These are phyloP conservation scores for Zaprionus camerounensis DNA, from an alignment of 1,140 invertebrate species.

Conservation along the genomic window DNA sequence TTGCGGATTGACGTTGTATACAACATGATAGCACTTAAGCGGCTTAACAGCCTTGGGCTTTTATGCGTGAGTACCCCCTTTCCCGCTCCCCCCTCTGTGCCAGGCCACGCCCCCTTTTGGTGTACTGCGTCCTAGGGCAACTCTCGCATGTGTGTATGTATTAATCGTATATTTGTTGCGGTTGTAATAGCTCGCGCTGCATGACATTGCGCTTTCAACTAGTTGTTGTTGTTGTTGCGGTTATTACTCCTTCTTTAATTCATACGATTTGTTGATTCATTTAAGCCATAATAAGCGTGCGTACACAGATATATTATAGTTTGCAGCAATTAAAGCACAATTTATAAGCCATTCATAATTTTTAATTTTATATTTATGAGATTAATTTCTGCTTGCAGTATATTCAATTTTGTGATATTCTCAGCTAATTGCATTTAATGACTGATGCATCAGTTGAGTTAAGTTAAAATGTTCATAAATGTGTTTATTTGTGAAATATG, in stretches of 20 bases:
- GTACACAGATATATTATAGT: not conserved
- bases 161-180: slow-evolving; percentile 28
- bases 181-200: slow-evolving; percentile 8
- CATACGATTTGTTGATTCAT: slow-evolving; percentile 49
- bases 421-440: not conserved
- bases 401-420: not conserved
- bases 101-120: not conserved
- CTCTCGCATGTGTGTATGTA: not conserved
- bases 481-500: not conserved
- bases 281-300: slow-evolving; percentile 12
- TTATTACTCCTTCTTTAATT: slow-evolving; percentile 14
- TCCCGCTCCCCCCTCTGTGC: too few species aligned
- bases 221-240: not conserved
- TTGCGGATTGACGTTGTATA: slow-evolving; percentile 52
- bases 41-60: slow-evolving; percentile 51
- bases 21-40: slow-evolving; percentile 65
- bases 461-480: not conserved
- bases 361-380: slow-evolving; percentile 28
- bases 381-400: not conserved
- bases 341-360: slow-evolving; percentile 24
- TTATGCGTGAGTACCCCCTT: slow-evolving; percentile 20
- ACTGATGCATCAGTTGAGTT: not conserved
- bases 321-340: not conserved
- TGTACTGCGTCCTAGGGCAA: not conserved
- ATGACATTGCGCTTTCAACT: slow-evolving; percentile 8